These are phyloP conservation scores for Frieseomelitta varia DNA, from an alignment of 1,140 invertebrate genomes.

Conservation along the genomic window DNA sequence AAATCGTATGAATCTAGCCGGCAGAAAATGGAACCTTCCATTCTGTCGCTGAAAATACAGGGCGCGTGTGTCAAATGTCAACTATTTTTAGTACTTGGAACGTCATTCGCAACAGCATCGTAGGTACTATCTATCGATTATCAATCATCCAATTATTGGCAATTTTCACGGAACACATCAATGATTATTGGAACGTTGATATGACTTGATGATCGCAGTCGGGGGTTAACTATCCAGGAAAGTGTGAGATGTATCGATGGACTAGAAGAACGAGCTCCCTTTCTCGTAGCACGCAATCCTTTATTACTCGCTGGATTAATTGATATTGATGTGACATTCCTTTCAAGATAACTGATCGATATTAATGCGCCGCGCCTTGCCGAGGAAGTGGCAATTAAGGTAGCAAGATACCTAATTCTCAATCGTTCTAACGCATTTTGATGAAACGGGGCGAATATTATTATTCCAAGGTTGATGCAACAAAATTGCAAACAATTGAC, in stretches of 20 bases:
- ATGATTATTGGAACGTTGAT: constrained; percentile 37
- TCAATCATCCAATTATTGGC: constrained; percentile 60
- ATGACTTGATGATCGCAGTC: constrained; percentile 60
- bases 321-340: constrained; percentile 69
- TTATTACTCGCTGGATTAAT: constrained; percentile 67
- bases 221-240: constrained; percentile 52
- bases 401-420: neutral
- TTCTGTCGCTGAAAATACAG: neutral
- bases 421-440: neutral
- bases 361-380: constrained; percentile 64
- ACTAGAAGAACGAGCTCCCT: constrained; percentile 46
- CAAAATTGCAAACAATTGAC: no score
- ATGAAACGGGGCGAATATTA: neutral
- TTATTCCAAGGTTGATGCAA: no score
- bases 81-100: neutral
- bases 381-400: constrained; percentile 26
- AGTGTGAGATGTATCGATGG: constrained; percentile 57
- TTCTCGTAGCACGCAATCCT: constrained; percentile 63
- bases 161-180: constrained; percentile 46
- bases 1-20: neutral
- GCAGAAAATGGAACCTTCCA: no score
- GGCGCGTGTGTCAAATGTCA: neutral
- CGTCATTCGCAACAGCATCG: neutral
- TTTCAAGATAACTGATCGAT: constrained; percentile 67
- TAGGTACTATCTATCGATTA: constrained; percentile 42